Evolutionary conservation across 64 coral and sea anemone genomes (phyloP), one percentile per base, ranked within the genome.

Genomic region (Acropora tenuis): DNA sequence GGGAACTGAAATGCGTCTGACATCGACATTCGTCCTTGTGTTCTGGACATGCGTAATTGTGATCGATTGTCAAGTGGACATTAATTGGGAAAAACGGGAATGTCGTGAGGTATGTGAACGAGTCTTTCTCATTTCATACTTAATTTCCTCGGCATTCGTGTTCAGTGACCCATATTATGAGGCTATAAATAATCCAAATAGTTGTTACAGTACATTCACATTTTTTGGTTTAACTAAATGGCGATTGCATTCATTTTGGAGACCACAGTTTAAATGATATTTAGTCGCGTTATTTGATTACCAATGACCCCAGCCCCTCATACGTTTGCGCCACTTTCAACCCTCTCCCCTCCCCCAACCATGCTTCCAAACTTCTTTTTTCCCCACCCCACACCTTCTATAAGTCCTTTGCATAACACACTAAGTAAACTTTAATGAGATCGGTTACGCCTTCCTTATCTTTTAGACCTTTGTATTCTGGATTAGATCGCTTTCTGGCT

Each of bases 91-190:
- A n/a, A 67, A 5, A 2, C 44, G 47, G 46, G 63, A 71, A 46
- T 85, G 82, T 85, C 82, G 82, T 12, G 44, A 48, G 82, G 82
- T 85, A 49, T 5, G 50, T 82, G 18, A 41, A 53, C 1, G 59
- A 7, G 42, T 44, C 11, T 78, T 78, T 78, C 48, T 48, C 30
- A 30, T 30, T 48, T 78, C 41, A n/a, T 46, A 13, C 11, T 63
- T 3, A 8, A 15, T 63, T 63, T 63, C 59, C 15, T 63, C 59
- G 3, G 59, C 11, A 63, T 63, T 63, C 59, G 16, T 15, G 3
- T 13, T 15, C 59, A 63, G 11, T 63, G 59, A 13, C 59, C 16
- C 8, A 15, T 63, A 13, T 63, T 15, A 13, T 13, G 16, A 63
- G 59, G 3, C 59, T 63, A 63, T 15, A 8, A 63, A 11, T 63